Conservation (phyloP, 2,113 vertebrate species). For the Sula dactylatra region DNA sequence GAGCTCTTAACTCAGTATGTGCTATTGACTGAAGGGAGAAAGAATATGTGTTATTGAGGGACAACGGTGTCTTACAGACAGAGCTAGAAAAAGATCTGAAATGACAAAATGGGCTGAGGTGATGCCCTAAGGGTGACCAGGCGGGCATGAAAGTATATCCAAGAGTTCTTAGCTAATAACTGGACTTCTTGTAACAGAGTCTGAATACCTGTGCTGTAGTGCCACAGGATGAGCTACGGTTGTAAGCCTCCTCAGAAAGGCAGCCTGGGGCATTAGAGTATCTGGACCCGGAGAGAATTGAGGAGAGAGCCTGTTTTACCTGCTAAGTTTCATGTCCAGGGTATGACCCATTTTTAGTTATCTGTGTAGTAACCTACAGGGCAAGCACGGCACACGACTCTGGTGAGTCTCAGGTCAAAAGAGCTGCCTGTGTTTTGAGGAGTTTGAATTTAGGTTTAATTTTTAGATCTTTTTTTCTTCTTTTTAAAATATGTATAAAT, state of each 20-base stretch:
- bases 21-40: not conserved
- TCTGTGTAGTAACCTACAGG: not conserved
- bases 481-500: not conserved
- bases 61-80: no score
- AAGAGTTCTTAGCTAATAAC: not conserved
- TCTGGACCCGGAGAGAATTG: not conserved
- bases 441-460: not conserved
- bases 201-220: not conserved
- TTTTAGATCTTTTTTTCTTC: not conserved
- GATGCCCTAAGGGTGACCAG: not conserved
- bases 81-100: not conserved
- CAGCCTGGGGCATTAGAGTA: not conserved
- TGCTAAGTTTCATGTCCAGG: not conserved
- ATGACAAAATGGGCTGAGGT: not conserved
- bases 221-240: not conserved
- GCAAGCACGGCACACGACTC: rapidly evolving
- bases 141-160: not conserved
- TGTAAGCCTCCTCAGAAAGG: not conserved
- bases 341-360: not conserved
- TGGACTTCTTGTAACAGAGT: not conserved
- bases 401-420: not conserved
- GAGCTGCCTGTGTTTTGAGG: not conserved
- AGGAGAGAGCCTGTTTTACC: not conserved
- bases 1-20: not conserved
- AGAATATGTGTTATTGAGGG: not conserved